Percentiles rank a stretch among this genome's conserved stretches.
phyloP scores from a whole-genome alignment of 2,797 vertebrate species.

The Adrianichthys oophorus region DNA sequence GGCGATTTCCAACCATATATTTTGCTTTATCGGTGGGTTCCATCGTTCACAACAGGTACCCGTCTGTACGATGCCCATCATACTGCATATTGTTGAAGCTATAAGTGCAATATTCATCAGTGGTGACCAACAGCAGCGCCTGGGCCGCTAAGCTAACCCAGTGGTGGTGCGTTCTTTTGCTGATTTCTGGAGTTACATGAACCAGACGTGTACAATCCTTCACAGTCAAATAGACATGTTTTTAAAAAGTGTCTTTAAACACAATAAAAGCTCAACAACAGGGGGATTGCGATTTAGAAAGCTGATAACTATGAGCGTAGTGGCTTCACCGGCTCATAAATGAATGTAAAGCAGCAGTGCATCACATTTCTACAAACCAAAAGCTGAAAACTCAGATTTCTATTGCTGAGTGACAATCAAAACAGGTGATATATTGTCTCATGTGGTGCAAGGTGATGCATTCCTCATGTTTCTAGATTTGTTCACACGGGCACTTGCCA shows the following conservation, averaged over 20 bases:
- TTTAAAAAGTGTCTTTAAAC: constrained; percentile 16
- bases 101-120: constrained; percentile 45
- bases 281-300: background rate
- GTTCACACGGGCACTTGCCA: constrained; percentile 12
- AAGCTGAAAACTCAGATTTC: constrained; percentile 27
- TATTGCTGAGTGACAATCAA: constrained; percentile 72
- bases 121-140: constrained; percentile 10
- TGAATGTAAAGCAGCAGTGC: constrained; percentile 45
- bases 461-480: constrained; percentile 46
- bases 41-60: constrained; percentile 6
- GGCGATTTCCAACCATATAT: constrained; percentile 10
- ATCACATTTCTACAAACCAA: constrained; percentile 47
- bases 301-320: background rate
- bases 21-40: constrained; percentile 11
- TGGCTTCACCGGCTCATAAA: constrained; percentile 5
- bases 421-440: constrained; percentile 3
- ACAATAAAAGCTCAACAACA: constrained; percentile 21
- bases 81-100: constrained; percentile 15
- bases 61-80: constrained; percentile 12
- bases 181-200: background rate
- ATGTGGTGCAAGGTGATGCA: constrained; percentile 28
- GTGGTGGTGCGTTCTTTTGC: constrained; percentile 14
- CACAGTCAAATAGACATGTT: background rate
- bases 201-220: constrained; percentile 2
- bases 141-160: constrained; percentile 15